A percentile compares a stretch with the other conserved stretches of the same genome.
Evolutionary conservation across 2,888 invertebrate species (phyloP).

Genomic region (Brachypterus glaber): DNA sequence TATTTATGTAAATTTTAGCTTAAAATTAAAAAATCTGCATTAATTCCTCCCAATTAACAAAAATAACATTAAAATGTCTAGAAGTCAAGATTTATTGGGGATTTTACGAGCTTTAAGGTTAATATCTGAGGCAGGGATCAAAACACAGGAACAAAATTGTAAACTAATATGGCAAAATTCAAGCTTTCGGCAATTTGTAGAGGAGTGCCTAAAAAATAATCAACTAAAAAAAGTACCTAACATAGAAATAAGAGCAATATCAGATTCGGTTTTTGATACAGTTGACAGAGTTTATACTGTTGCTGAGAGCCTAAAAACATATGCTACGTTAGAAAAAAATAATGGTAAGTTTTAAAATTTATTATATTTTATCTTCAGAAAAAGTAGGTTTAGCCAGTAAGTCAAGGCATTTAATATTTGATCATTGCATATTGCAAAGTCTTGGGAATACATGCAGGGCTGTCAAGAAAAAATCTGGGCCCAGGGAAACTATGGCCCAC

Average conservation of each 20-base stretch:
- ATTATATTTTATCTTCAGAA: too few relatives aligned
- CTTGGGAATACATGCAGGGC: too few relatives aligned
- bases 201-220: conserved; percentile 25
- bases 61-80: conserved; percentile 50
- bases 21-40: too few relatives aligned
- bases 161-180: conserved; percentile 60
- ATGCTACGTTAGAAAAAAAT: conserved; percentile 33
- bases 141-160: conserved; percentile 53
- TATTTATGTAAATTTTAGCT: too few relatives aligned
- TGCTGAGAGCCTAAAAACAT: conserved; percentile 58
- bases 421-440: too few relatives aligned
- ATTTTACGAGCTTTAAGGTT: conserved; percentile 60
- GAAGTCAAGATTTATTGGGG: conserved; percentile 54
- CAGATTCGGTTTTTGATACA: conserved; percentile 46
- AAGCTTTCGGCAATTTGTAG: conserved; percentile 47
- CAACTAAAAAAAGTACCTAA: conserved; percentile 10
- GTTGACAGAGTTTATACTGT: conserved; percentile 59
- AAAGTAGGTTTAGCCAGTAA: too few relatives aligned
- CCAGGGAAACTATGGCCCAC: too few relatives aligned
- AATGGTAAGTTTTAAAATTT: conserved; percentile 22
- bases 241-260: conserved; percentile 25
- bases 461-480: too few relatives aligned
- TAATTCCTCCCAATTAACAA: too few relatives aligned
- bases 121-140: conserved; percentile 56
- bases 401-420: too few relatives aligned